Base-by-base conservation (phyloP, 92 coral and sea anemone genomes). In the Galaxea fascicularis region DNA sequence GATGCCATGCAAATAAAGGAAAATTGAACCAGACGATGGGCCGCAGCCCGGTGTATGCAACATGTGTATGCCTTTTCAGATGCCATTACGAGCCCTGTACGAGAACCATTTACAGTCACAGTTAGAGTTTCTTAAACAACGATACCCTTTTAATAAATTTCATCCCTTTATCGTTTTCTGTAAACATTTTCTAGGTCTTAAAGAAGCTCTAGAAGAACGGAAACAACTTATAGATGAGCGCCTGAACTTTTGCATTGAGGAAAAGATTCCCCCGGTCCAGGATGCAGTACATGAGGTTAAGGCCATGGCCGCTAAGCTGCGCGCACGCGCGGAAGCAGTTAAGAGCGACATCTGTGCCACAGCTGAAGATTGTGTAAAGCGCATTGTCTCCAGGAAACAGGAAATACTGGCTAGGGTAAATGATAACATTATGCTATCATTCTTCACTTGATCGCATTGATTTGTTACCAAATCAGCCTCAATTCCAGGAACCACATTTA, bases 201-300 rank as follows among this genome's bases (percentile, higher is more conserved):
- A 93, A 71, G 98, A 94, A 84, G 98, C 98, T 8, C 89, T 94
- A 27, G 95, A 94, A 35, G 95, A 89, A 54, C 79, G 95, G 44
- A 94, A 94, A 79, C 73, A 79, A 14, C 90, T 92, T 1, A 93
- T 94, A 16, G 98, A 94, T 77, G 98, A 94, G 27, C 89, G 91
- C 31, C 86, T 94, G 16, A 90, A 63, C 28, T 89, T 82, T 56
- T 94, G 98, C 75, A 94, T 88, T 22, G 92, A 88, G 29, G 76
- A 87, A 63, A 94, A 92, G 83, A 94, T 94, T 69, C 98, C 98
- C 3, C 98, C 98, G 1, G 98, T 94, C 17, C 95, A 94, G 24
- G 98, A 94, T 72, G 98, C 98, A 15, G 87, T 94, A 22, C 94
- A 94, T 74, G 98, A 94, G 66, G 98, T 94, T 78, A 94, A 94